Evolutionary conservation across 2,113 vertebrate genomes (phyloP), one percentile per base, ranked within the genome.

Genomic region (Etheostoma cragini): DNA sequence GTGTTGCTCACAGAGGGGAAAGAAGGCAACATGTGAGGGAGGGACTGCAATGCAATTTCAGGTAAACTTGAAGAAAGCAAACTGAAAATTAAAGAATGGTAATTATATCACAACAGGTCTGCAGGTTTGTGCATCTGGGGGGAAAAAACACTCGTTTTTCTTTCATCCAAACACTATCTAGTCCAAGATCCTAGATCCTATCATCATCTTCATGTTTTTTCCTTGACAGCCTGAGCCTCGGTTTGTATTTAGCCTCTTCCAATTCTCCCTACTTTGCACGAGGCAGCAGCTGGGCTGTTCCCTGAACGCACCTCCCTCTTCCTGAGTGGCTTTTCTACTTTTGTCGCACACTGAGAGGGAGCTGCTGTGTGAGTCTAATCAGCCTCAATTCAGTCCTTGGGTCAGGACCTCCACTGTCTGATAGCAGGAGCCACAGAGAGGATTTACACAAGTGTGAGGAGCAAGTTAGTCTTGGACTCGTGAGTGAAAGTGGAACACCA

Each of bases 231-330:
- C 45, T 49, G 22, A 72, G 61, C 21, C 45, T 49, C 50, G 21
- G 42, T 38, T 53, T 50, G 53, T 67, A 46, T 68, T 74, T 33
- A 47, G 3, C 30, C 69, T 74, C 69, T 49, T 82, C 76, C 49
- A 17, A 24, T 73, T 15, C 46, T 57, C 56, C 11, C 50, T 38
- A 7, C 68, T 81, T 65, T 77, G 76, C 82, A 77, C 72, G 50
- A 73, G 73, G 72, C 58, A 45, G 80, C 64, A 71, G 84, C 89
- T 86, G 92, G 90, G 87, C 81, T 57, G 90, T 21, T 88, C 88
- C 84, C 13, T 90, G 84, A 83, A 90, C 88, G 91, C 89, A 78
- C 91, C 93, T 90, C 91, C 91, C 88, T 87, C 90, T 90, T 92
- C 90, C 93, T 89, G 88, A 88, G 77, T 58, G 83, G 57, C 82